phyloP scores from a whole-genome alignment of 2,888 invertebrate genomes.

The Heteropelma amictum region DNA sequence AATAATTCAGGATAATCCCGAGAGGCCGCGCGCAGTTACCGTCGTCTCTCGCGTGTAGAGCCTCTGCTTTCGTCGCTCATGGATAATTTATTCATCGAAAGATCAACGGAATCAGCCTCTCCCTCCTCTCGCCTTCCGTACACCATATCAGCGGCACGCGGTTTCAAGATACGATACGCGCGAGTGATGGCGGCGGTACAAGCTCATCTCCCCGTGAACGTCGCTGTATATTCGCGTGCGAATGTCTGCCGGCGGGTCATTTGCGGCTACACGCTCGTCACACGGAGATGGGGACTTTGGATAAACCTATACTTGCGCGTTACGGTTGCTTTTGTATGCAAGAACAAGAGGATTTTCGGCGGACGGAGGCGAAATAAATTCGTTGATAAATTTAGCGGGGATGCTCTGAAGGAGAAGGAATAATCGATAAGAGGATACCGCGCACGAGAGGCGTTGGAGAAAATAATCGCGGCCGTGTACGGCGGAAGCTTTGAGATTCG shows the following conservation, averaged over 20 bases:
- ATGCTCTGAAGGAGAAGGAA: too few relatives aligned
- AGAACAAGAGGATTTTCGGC: too few relatives aligned
- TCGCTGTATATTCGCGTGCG: not conserved
- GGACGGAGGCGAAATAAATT: too few relatives aligned
- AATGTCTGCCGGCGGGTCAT: constrained; percentile 10
- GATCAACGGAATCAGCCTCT: constrained; percentile 49
- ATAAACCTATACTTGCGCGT: constrained; percentile 45
- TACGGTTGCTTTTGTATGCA: constrained; percentile 41
- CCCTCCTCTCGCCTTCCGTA: not conserved
- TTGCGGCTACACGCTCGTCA: constrained; percentile 40
- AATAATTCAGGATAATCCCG: constrained; percentile 46
- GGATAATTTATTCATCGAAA: constrained; percentile 57
- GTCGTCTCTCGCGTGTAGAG: constrained; percentile 1
- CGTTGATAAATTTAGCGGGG: too few relatives aligned
- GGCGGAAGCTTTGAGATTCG: too few relatives aligned
- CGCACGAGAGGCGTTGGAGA: too few relatives aligned
- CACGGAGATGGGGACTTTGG: constrained; percentile 47
- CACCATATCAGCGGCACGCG: too few relatives aligned
- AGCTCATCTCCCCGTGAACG: not conserved
- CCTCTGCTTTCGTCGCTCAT: constrained; percentile 27
- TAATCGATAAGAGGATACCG: too few relatives aligned
- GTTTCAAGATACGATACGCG: constrained; percentile 20
- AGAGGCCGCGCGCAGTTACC: not conserved
- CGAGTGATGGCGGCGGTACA: too few relatives aligned
- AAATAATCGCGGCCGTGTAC: too few relatives aligned